Base-by-base conservation (phyloP, 2,888 invertebrate genomes). In the Eilema griseolum region DNA sequence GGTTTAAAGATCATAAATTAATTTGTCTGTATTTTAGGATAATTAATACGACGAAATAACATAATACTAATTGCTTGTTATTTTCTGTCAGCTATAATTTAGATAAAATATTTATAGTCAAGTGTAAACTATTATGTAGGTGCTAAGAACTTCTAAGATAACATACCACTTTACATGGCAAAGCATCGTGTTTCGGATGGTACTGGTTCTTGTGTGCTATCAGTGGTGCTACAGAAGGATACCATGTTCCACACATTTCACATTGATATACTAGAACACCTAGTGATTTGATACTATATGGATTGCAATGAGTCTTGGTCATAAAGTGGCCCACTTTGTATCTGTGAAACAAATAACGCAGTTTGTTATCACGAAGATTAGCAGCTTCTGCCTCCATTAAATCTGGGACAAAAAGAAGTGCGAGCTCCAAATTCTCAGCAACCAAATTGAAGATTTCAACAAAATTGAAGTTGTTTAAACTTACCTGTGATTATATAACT, bases 401-500 rank as follows among this genome's bases (percentile, higher is more conserved):
- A 46, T 20, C 16, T 20, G 46, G 20, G 20, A 20, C 14, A 46
- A 5, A 20, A 46, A 20, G 20, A 41, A 41, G 16, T 16, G 16
- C 16, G 41, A 46, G 46, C 7, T 20, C 20, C 20, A 46, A 41
- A 37, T 41, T 5, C 16, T 41, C 41, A 41, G 2, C 16, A 46
- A 16, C 20, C 20, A 46, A n/a, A 1, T 46, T 28, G 28, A 31
- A 60, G 20, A 60, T 10, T 10, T n/a, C n/a, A 11, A 33, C 23
- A 12, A 23, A 37, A 23, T 61, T 31, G 24, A 57, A 14, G 5
- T 24, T 65, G 52, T 31, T 8, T 26, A 46, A 41, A 14, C 76
- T 77, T 80, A 95, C 95, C 95, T 93, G 82, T 95, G 95, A 77
- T 90, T 93, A 77, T 95, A 95, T 56, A 95, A 83, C 78, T 94